These are phyloP conservation scores for Eriocheir sinensis DNA, from an alignment of 1,140 invertebrate genomes.

Conservation along the genomic window DNA sequence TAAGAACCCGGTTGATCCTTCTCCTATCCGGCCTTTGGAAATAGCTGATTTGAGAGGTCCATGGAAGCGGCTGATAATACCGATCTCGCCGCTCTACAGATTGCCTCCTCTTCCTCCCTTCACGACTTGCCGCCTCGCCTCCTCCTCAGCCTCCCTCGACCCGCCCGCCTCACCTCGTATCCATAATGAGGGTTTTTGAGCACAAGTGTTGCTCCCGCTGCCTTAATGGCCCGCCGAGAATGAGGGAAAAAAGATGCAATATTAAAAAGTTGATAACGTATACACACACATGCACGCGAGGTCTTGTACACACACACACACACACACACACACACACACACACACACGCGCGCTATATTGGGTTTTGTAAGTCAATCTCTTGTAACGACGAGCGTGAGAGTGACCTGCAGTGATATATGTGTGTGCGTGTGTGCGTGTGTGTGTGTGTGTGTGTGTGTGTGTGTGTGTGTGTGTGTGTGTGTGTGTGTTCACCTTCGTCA, in stretches of 20 bases:
- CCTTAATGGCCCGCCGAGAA: background rate
- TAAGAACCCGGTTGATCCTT: too few species aligned
- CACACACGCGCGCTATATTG: slow-evolving; percentile 9
- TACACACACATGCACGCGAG: background rate
- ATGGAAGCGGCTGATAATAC: too few species aligned
- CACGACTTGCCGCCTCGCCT: too few species aligned
- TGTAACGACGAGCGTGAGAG: background rate
- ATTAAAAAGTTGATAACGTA: background rate
- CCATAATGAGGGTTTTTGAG: background rate
- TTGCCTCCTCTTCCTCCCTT: too few species aligned
- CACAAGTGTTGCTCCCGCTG: background rate
- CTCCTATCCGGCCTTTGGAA: too few species aligned
- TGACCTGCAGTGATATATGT: background rate
- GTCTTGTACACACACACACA: slow-evolving; percentile 40
- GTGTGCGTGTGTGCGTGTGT: slow-evolving; percentile 37
- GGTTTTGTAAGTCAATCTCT: background rate
- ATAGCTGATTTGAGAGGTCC: too few species aligned
- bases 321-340: slow-evolving; percentile 54
- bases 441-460: slow-evolving; percentile 43
- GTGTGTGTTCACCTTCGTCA: background rate
- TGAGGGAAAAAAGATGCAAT: background rate
- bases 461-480: slow-evolving; percentile 43
- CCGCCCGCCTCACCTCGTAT: background rate
- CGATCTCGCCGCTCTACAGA: too few species aligned
- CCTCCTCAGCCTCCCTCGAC: background rate